Evolutionary conservation across 2,797 vertebrate species (phyloP), one percentile per base, ranked within the genome.

Genomic region (Lateolabrax maculatus): DNA sequence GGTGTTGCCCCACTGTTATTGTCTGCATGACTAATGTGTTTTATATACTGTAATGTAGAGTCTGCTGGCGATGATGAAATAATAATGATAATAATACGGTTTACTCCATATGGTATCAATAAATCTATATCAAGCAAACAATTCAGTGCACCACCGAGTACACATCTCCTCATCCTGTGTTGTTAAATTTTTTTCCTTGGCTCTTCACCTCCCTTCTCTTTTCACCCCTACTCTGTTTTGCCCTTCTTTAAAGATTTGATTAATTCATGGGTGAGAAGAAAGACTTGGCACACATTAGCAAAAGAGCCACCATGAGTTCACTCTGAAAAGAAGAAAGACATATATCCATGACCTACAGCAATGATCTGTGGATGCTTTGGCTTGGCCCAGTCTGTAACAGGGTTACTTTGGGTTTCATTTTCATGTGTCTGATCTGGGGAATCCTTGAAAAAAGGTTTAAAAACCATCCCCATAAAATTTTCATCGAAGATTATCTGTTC

Each of bases 221-320:
- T 61, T 67, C 41, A 31, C 11, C 25, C 58, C 21, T 31, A 12
- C 19, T 87, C 56, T 78, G 13, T 84, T 66, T 61, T 75, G 18
- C 51, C 29, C 60, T 73, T 44, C 39, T 37, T 43, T 66, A n/a
- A 70, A 80, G 65, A 70, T 79, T 69, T 85, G 53, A 84, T 84
- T 80, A 77, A 83, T 84, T 84, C 62, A 67, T 63, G 55, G 34
- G 15, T 63, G 48, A 74, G 58, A 62, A 43, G 66, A 76, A 31
- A 64, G 73, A 79, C 74, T 58, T 39, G 8, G 70, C 79, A 52
- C 74, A 68, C 70, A 71, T 80, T 79, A 77, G 58, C 31, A 46
- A 12, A 73, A 41, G 34, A 76, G 77, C 83, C 84, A 80, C 36
- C 2, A 6, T 7, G 71, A 78, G 82, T 81, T 86, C 62, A 83